These are phyloP conservation scores for Chaitophorus viminalis DNA, from an alignment of 2,888 invertebrate genomes.

Conservation along the genomic window DNA sequence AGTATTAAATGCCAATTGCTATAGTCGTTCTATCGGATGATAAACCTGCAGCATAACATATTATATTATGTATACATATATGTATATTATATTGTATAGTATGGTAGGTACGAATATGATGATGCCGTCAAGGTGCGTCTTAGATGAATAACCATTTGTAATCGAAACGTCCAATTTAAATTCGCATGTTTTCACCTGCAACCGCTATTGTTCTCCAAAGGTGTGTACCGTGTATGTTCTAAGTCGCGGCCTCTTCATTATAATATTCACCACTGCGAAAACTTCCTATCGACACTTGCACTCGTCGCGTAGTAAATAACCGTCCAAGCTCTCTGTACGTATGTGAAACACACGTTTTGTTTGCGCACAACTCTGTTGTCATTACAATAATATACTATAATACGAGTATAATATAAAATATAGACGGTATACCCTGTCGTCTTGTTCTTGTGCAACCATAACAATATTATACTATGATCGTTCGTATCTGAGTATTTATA, in stretches of 20 bases:
- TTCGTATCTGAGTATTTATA: neutral
- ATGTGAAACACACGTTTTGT: neutral
- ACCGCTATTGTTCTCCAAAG: conserved; percentile 15
- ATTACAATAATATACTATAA: neutral
- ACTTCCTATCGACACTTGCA: conserved; percentile 15
- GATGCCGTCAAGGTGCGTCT: conserved; percentile 14
- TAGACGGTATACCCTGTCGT: neutral
- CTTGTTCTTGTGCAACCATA: neutral
- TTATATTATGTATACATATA: neutral
- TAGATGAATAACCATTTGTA: conserved; percentile 7
- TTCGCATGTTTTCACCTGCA: conserved; percentile 27
- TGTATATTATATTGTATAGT: too few species aligned
- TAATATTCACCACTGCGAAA: conserved; percentile 6
- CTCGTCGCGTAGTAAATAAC: neutral
- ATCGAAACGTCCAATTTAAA: conserved; percentile 42
- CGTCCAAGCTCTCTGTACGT: neutral
- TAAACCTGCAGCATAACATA: neutral
- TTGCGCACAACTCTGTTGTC: neutral
- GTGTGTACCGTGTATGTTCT: conserved; percentile 9
- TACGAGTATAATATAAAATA: too few species aligned
- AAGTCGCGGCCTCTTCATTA: neutral
- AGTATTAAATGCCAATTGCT: too few species aligned
- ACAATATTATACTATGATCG: neutral
- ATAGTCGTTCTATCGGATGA: too few species aligned
- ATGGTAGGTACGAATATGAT: neutral